Evolutionary conservation across 2,888 invertebrate species (phyloP), one percentile per base, ranked within the genome.

Genomic region (Lithophane socia): DNA sequence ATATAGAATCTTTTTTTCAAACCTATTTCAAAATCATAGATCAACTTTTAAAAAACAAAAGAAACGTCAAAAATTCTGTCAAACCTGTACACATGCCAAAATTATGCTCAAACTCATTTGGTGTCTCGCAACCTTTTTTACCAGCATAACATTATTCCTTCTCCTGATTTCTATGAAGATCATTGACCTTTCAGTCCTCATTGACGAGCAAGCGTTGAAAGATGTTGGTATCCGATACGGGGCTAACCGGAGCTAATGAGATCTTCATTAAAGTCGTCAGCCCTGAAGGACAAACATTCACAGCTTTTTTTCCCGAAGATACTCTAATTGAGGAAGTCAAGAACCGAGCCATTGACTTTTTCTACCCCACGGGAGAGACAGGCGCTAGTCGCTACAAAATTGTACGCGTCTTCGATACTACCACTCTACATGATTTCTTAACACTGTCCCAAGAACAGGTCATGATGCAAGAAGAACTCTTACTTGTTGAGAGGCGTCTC

Each of bases 271-370:
- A 95, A 87, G 90, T 96, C 10, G 92, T 96, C 18, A 94, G 96
- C 60, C 95, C 96, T 0, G 96, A 96, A 44, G 96, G 96, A 0
- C 93, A 92, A 47, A 93, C 94, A 0, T 95, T 94, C 77, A 90
- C 92, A 0, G 92, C 94, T 0, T 93, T 92, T 76, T 96, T 96
- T 76, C 24, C 93, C 0, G 95, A 95, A 83, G 95, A 96, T 18
- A 95, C 95, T 0, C 90, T 96, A 0, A 92, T 96, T 5, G 96
- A 96, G 72, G 95, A 96, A 78, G 92, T 96, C 0, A 96, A 96
- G 73, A 95, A 94, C 61, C 90, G 94, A 0, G 94, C 96, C 0
- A 90, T 96, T 13, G 94, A 95, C 24, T 94, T 82, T 90, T 96
- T 96, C 88, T 96, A 95, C 79, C 95, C 96, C 0, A 92, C 88